Evolutionary conservation across 2,113 vertebrate species (phyloP).

Genomic region (Pomatostomus ruficeps): DNA sequence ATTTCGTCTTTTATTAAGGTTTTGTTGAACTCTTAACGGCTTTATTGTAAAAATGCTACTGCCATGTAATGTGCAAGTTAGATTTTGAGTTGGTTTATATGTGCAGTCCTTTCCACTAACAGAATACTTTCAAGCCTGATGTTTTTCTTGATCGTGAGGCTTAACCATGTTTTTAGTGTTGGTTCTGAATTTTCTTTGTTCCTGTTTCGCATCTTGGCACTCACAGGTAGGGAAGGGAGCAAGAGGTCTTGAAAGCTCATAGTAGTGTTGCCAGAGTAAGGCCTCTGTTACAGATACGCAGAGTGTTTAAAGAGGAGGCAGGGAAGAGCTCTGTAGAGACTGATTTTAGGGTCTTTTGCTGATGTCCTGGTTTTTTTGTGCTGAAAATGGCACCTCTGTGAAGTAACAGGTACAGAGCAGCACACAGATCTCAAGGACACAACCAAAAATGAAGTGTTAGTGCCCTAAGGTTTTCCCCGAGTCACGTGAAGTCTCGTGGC

Average conservation of each 20-base stretch:
- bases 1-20: conserved; percentile 6
- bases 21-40: conserved; percentile 15
- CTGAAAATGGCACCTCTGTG: neutral
- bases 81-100: neutral
- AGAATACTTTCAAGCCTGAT: neutral
- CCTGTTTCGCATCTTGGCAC: neutral
- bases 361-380: neutral
- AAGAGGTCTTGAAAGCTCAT: neutral
- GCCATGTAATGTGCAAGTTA: neutral
- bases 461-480: neutral
- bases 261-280: neutral
- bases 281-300: neutral
- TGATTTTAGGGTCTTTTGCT: neutral
- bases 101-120: neutral
- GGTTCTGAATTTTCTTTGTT: neutral
- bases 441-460: neutral
- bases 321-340: neutral
- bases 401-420: neutral
- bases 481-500: neutral
- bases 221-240: neutral
- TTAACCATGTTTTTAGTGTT: neutral
- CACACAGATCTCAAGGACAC: neutral
- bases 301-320: neutral
- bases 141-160: neutral
- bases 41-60: conserved; percentile 3